A percentile compares a stretch with the other conserved stretches of the same genome.
Conservation (phyloP, 2,888 invertebrate species). For the Volucella bombylans region DNA sequence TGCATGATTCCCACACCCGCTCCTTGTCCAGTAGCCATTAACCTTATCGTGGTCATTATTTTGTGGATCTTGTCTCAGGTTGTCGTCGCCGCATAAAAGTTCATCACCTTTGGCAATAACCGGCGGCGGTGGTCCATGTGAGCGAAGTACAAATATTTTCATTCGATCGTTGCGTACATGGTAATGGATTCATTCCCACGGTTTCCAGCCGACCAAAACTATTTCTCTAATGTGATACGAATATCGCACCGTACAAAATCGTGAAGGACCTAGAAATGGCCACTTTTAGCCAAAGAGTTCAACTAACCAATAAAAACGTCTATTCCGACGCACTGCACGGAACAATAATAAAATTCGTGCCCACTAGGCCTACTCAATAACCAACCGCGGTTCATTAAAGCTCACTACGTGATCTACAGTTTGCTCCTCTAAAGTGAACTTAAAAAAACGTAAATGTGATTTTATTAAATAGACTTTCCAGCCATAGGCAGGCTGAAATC, state of each 20-base stretch:
- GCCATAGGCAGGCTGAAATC: background rate
- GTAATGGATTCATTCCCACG: constrained; percentile 61
- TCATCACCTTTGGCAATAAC: constrained; percentile 32
- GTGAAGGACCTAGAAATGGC: constrained; percentile 71
- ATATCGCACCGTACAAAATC: constrained; percentile 62
- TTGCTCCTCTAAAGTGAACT: background rate
- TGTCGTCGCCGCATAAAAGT: constrained; percentile 24
- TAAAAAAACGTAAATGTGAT: constrained; percentile 20
- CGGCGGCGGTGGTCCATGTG: background rate
- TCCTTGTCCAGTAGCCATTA: constrained; percentile 27
- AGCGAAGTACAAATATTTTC: background rate
- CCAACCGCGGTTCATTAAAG: constrained; percentile 26
- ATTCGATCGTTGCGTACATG: constrained; percentile 35
- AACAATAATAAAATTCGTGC: constrained; percentile 12
- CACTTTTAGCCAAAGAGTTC: constrained; percentile 30
- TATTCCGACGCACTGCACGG: constrained; percentile 18
- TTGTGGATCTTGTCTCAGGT: constrained; percentile 9
- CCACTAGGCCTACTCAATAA: constrained; percentile 8
- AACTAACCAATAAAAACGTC: constrained; percentile 37
- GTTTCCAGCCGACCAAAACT: constrained; percentile 1
- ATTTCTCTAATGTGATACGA: constrained; percentile 29
- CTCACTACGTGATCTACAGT: constrained; percentile 43
- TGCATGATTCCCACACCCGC: constrained; percentile 5
- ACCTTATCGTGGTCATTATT: constrained; percentile 35
- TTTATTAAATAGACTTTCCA: constrained; percentile 22